Percentiles rank a stretch among this genome's conserved stretches.
phyloP scores from a whole-genome alignment of 2,888 invertebrate species.

The Neuroscelio doddi region DNA sequence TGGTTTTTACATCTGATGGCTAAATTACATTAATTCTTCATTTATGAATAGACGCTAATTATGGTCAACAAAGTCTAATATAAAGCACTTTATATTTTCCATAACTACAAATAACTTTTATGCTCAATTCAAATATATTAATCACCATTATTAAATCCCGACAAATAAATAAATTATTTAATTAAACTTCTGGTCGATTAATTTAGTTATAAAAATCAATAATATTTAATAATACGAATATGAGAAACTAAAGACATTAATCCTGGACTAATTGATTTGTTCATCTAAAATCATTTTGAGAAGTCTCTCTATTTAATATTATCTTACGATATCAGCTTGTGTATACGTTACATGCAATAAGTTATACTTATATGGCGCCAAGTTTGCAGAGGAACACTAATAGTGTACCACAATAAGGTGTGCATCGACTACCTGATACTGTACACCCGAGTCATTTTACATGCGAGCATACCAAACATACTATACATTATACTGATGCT shows the following conservation, averaged over 20 bases:
- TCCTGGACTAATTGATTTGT: constrained; percentile 29
- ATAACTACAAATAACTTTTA: too few relatives aligned
- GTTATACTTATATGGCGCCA: constrained; percentile 31
- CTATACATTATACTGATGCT: constrained; percentile 2
- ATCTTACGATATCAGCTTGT: constrained; percentile 7
- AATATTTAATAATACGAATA: too few relatives aligned
- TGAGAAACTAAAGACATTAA: constrained; percentile 8
- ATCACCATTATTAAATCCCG: too few relatives aligned
- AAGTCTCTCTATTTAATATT: constrained; percentile 2
- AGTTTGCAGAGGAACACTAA: constrained; percentile 18
- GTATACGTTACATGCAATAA: constrained; percentile 23
- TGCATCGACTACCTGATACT: constrained; percentile 17
- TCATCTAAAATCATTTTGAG: not conserved
- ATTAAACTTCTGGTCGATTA: too few relatives aligned
- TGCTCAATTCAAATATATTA: too few relatives aligned
- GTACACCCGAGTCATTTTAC: constrained; percentile 9
- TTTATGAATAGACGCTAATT: too few relatives aligned
- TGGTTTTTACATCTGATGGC: too few relatives aligned
- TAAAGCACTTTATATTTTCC: too few relatives aligned
- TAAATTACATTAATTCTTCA: too few relatives aligned
- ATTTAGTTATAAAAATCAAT: too few relatives aligned
- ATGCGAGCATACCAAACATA: constrained; percentile 2
- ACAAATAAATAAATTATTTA: too few relatives aligned
- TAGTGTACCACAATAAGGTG: constrained; percentile 14
- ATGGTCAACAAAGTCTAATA: too few relatives aligned